These are phyloP conservation scores for Acomys russatus DNA, from an alignment of 2,797 vertebrate genomes.

Conservation along the genomic window DNA sequence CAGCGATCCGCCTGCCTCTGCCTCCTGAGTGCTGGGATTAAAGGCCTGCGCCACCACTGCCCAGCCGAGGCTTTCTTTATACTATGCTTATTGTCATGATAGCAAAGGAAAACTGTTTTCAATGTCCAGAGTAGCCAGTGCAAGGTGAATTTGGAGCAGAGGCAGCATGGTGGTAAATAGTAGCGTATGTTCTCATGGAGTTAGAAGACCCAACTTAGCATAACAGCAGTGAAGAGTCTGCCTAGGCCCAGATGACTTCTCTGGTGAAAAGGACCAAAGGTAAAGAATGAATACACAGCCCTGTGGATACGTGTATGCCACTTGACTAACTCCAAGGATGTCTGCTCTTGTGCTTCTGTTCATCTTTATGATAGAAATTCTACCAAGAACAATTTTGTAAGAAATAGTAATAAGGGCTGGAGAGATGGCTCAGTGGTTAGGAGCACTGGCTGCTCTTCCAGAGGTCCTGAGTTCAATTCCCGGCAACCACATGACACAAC, in stretches of 20 bases:
- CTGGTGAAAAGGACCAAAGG: slow-evolving; percentile 18
- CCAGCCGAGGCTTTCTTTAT: background rate
- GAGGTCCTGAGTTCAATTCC: too few relatives aligned
- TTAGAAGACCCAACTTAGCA: background rate
- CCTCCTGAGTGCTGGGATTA: too few relatives aligned
- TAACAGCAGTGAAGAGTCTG: slow-evolving; percentile 34
- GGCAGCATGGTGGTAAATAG: slow-evolving; percentile 8
- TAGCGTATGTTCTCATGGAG: background rate
- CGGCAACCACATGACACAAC: too few relatives aligned
- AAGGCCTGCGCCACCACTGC: too few relatives aligned
- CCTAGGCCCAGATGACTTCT: background rate
- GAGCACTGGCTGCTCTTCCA: too few relatives aligned
- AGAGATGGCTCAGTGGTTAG: too few relatives aligned
- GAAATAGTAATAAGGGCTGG: background rate
- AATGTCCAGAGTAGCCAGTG: background rate
- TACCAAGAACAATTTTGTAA: background rate
- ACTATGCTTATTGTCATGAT: background rate
- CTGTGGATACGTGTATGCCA: background rate
- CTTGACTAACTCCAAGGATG: background rate
- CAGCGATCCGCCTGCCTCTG: too few relatives aligned
- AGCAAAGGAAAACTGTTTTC: slow-evolving; percentile 47
- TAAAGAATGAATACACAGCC: slow-evolving; percentile 1
- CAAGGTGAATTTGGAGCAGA: slow-evolving; percentile 22
- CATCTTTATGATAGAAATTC: background rate
- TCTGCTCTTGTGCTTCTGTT: background rate